A percentile compares a stretch with the other conserved stretches of the same genome.
Conservation (phyloP, 1,140 invertebrate genomes). For the Drosophila ananassae region DNA sequence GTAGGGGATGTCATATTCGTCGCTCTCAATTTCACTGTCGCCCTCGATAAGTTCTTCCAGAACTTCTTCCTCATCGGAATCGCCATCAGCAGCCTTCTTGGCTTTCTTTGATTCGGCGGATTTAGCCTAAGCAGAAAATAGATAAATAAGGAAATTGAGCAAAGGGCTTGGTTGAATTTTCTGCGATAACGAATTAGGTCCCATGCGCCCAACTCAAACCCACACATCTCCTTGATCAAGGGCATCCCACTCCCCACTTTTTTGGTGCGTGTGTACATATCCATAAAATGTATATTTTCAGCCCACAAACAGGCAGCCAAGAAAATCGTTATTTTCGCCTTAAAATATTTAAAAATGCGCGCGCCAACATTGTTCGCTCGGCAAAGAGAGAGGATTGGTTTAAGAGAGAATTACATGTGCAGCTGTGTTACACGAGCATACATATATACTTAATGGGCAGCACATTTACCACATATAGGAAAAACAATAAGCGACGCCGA, state of each 20-base stretch:
- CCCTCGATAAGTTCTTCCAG: slow-evolving; percentile 80
- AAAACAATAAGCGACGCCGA: slow-evolving; percentile 59
- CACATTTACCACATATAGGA: slow-evolving; percentile 69
- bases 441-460: slow-evolving; percentile 36
- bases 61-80: slow-evolving; percentile 78
- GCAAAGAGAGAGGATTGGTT: slow-evolving; percentile 21
- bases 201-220: slow-evolving; percentile 57
- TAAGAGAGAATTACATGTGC: slow-evolving; percentile 71
- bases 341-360: slow-evolving; percentile 80
- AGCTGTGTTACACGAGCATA: slow-evolving; percentile 39
- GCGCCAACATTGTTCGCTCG: slow-evolving; percentile 76
- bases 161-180: slow-evolving; percentile 2
- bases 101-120: slow-evolving; percentile 83
- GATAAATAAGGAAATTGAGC: slow-evolving; percentile 6
- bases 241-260: slow-evolving; percentile 43
- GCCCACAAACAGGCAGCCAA: slow-evolving; percentile 64
- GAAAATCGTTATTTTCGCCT: slow-evolving; percentile 82
- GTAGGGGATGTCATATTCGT: slow-evolving; percentile 83
- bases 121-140: slow-evolving; percentile 69
- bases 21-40: slow-evolving; percentile 83
- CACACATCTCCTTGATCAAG: slow-evolving; percentile 80
- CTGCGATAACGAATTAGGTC: slow-evolving; percentile 28
- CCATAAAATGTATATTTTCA: slow-evolving; percentile 79
- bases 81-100: slow-evolving; percentile 80
- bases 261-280: slow-evolving; percentile 45